Base-by-base conservation (phyloP, 1,140 invertebrate species). In the Neuroterus valhalla region DNA sequence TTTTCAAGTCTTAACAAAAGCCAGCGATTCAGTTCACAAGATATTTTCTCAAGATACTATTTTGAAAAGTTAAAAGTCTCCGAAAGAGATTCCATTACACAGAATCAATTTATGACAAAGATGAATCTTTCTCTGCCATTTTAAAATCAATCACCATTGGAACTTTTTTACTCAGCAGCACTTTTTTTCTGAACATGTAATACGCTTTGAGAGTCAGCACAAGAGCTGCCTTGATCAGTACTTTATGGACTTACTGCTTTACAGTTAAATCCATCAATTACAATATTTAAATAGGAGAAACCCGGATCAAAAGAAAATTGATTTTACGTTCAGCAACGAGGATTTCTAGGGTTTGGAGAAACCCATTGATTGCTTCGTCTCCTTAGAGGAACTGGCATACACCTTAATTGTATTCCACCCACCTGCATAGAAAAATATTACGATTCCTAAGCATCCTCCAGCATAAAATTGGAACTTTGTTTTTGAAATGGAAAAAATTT, bases 241-340 rank as follows among this genome's bases (percentile, higher is more conserved):
- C 14, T 62, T 62, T 62, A 62, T n/a, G 23, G 23, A 31, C 15
- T 62, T 14, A 31, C 21, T 62, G 5, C 31, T 62, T 62, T 62
- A 62, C 15, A 62, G 31, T 23, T 26, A 62, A 62, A 62, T 62
- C 55, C 55, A 62, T 26, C 8, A 62, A 62, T 62, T 26, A 2
- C 12, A n/a, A 62, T 15, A 6, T 62, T 31, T 4, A 31, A 31
- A 62, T 62, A 14, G 26, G 31, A 26, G 52, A 38, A 38, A 5
- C 31, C 31, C 10, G 31, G 6, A 38, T 10, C 21, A 62, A 62
- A 26, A 21, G 52, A 62, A 62, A 62, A 62, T 23, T 62, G 23
- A 62, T 38, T 62, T 62, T 62, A 12, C n/a, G 31, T 23, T 31
- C 23, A 62, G 15, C 26, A 55, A 12, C 14, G 21, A 23, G 14